Conservation (phyloP, 2,113 vertebrate genomes). For the Monopterus albus region DNA sequence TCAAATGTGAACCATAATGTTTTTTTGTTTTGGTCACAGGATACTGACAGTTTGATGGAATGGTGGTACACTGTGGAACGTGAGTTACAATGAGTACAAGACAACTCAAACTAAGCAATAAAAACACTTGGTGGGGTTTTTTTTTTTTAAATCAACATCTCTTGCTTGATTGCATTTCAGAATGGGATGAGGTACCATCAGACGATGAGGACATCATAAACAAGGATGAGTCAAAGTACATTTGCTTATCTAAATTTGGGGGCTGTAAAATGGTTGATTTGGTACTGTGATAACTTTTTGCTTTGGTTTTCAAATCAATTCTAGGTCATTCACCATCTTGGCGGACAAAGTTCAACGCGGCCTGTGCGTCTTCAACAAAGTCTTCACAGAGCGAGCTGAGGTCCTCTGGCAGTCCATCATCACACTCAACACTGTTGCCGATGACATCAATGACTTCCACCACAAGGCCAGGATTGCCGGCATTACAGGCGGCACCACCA, state of each 20-base stretch:
- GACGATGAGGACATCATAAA: conserved; percentile 66
- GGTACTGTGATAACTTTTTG: too few relatives aligned
- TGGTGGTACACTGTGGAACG: conserved; percentile 83
- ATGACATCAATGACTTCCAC: conserved; percentile 78
- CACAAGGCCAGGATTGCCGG: conserved; percentile 76
- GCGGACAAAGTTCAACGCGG: conserved; percentile 77
- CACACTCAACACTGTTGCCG: conserved; percentile 71
- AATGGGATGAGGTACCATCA: conserved; percentile 81
- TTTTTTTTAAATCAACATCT: too few relatives aligned
- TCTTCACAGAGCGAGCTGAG: conserved; percentile 81
- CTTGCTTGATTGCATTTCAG: conserved; percentile 53
- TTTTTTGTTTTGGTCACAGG: conserved; percentile 57
- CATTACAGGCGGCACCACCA: conserved; percentile 80
- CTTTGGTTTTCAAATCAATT: neutral
- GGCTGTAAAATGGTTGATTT: too few relatives aligned
- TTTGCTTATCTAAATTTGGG: neutral
- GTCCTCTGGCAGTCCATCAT: conserved; percentile 79
- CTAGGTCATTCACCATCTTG: conserved; percentile 75
- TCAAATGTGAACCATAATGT: neutral
- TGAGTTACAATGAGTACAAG: conserved; percentile 72
- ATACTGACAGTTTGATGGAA: conserved; percentile 84
- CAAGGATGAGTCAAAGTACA: conserved; percentile 77
- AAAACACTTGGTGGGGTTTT: too few relatives aligned
- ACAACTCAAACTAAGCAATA: too few relatives aligned
- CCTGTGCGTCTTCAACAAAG: conserved; percentile 79